These are phyloP conservation scores for Campaea margaritaria DNA, from an alignment of 2,888 invertebrate species.

Conservation along the genomic window DNA sequence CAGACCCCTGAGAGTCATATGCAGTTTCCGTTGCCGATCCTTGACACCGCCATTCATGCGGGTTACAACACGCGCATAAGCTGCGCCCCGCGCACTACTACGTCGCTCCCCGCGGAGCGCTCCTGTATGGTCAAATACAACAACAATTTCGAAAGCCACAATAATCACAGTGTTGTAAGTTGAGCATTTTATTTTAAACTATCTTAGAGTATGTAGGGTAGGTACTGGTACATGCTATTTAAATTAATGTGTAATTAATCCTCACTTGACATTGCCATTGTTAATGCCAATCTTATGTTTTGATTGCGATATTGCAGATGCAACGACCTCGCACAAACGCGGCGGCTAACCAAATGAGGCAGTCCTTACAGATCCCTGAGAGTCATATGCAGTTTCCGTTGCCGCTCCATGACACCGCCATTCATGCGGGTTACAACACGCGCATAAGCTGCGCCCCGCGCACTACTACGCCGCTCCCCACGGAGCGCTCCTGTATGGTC, in stretches of 20 bases:
- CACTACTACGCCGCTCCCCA: neutral
- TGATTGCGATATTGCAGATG: slow-evolving; percentile 16
- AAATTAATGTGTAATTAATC: no score
- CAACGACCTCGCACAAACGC: slow-evolving; percentile 23
- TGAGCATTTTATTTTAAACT: no score
- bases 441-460: neutral
- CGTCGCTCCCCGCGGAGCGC: slow-evolving; percentile 2
- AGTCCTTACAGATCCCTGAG: slow-evolving; percentile 26
- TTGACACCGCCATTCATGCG: slow-evolving; percentile 62
- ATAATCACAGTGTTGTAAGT: slow-evolving; percentile 20
- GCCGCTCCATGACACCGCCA: slow-evolving; percentile 67
- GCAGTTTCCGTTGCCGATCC: slow-evolving; percentile 53
- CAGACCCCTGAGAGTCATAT: slow-evolving; percentile 23
- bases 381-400: slow-evolving; percentile 37
- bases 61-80: slow-evolving; percentile 42
- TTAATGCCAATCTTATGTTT: neutral
- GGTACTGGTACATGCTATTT: no score
- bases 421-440: slow-evolving; percentile 49
- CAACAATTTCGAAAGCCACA: neutral
- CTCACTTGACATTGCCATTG: no score
- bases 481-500: slow-evolving; percentile 2
- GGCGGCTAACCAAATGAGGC: slow-evolving; percentile 1
- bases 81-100: neutral
- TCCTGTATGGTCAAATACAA: slow-evolving; percentile 9
- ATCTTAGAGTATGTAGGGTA: no score